Evolutionary conservation across 2,113 vertebrate species (phyloP), one percentile per base, ranked within the genome.

Genomic region (Copsychus sechellarum): DNA sequence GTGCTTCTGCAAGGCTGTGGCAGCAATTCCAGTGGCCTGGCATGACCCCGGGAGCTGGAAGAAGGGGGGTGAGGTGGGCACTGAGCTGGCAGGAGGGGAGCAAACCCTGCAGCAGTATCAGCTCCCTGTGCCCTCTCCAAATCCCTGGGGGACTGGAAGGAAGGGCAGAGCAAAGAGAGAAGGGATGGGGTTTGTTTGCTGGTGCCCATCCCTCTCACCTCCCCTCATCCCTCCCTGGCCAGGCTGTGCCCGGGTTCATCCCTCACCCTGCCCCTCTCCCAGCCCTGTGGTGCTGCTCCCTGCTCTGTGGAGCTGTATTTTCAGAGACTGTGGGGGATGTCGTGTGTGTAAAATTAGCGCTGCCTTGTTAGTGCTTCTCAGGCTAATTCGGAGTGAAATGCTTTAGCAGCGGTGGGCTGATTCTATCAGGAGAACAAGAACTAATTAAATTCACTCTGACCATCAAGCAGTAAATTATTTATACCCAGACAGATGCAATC

Each of bases 361-460:
- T 95, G 98, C 97, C 97, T 98, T 95, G 97, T 98, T 97, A 98
- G 98, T 96, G 97, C 97, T 97, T 97, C 97, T 96, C 97, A 98
- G 97, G 97, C 98, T 98, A 97, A 98, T 98, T 98, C 97, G 95
- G 97, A 98, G 98, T 98, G 98, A 98, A 98, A 97, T 97, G 98
- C 97, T 98, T 94, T 98, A 98, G 97, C 97, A 94, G 92, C 96
- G 95, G 98, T 97, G 97, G 97, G 98, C 96, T 98, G 98, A 98
- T 98, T 98, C 98, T 97, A 98, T 98, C 97, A 97, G 97, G 97
- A 98, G 97, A 97, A 98, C 96, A 97, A 98, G 98, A 96, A 91
- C 97, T 97, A 96, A 97, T 95, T 97, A 98, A 98, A 97, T 98
- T 98, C 97, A 93, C 97, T 97, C 97, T 98, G 97, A 98, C 98